These are phyloP conservation scores for Lagocephalus sceleratus DNA, from an alignment of 2,797 vertebrate genomes.

Conservation along the genomic window DNA sequence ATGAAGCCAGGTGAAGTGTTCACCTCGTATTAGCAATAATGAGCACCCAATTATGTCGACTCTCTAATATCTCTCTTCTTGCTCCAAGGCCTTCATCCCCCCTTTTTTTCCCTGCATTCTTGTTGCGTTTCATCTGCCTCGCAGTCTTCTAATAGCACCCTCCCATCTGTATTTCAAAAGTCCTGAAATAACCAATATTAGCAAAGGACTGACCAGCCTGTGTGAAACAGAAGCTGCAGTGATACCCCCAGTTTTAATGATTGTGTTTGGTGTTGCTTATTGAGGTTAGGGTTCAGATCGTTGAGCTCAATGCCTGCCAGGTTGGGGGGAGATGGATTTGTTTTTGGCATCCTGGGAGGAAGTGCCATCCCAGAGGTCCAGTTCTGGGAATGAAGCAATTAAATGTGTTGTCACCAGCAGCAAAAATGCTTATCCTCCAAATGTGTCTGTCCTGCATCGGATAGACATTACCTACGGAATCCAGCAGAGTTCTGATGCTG, in stretches of 20 bases:
- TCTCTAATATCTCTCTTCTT: conserved; percentile 4
- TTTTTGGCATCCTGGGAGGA: conserved; percentile 17
- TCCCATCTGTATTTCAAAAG: too few relatives aligned
- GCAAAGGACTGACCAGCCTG: neutral
- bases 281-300: conserved; percentile 33
- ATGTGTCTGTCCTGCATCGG: neutral
- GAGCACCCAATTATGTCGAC: neutral
- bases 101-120: neutral
- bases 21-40: conserved; percentile 1
- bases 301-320: conserved; percentile 24
- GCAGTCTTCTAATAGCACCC: neutral
- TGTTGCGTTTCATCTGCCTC: neutral
- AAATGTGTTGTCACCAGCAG: conserved; percentile 25
- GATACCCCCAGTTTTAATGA: conserved; percentile 1
- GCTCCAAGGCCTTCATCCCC: conserved; percentile 3
- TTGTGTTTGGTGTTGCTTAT: conserved; percentile 24
- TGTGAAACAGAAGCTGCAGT: neutral
- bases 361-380: conserved; percentile 19
- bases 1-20: neutral
- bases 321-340: conserved; percentile 9
- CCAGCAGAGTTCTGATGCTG: conserved; percentile 11
- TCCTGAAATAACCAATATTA: too few relatives aligned
- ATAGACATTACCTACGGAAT: conserved; percentile 5
- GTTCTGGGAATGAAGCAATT: conserved; percentile 20
- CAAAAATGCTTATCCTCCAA: conserved; percentile 12